Base-by-base conservation (phyloP, 2,113 vertebrate genomes). In the Xiphias gladius region DNA sequence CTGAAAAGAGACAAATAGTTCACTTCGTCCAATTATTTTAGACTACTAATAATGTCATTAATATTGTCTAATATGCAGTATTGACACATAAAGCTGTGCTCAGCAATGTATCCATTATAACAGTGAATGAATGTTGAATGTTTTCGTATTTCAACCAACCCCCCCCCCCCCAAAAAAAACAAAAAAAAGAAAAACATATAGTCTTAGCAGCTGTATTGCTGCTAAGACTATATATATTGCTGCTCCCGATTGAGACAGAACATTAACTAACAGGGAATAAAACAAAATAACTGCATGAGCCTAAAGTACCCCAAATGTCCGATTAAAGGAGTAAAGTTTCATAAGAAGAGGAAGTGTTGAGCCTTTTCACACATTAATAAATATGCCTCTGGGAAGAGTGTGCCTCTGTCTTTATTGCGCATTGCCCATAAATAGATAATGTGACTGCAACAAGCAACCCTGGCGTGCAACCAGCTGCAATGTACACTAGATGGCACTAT, bases 401-500 rank as follows among this genome's bases (percentile, higher is more conserved):
- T 73, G 57, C 68, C 78, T 68, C 66, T 73, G 39, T 4, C 67
- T 59, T 83, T 50, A 52, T n/a, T 86, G 74, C 61, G 37, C 32
- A 76, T 52, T 76, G 55, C 58, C 55, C 55, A 86, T 87, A 72
- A 89, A 86, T 88, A 82, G 88, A 61, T 86, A 68, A 78, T 66
- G 57, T 0, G 8, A 62, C 63, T 35, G 48, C 77, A 80, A 80
- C 48, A 41, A 75, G 17, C 71, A 30, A 2, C 3, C 7, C 2
- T 17, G 13, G 35, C 50, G 26, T 92, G 89, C 78, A 86, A 79
- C 30, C 3, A n/a, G 28, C 59, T 4, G 6, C 62, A 52, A 5
- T 28, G 55, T 11, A 69, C 94, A 93, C 90, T 91, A 94, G 94
- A 92, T 94, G 90, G 86, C 89, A 89, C 68, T 93, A 70, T 79